Evolutionary conservation across 2,888 invertebrate species (phyloP), one percentile per base, ranked within the genome.

Genomic region (Carcina quercana): DNA sequence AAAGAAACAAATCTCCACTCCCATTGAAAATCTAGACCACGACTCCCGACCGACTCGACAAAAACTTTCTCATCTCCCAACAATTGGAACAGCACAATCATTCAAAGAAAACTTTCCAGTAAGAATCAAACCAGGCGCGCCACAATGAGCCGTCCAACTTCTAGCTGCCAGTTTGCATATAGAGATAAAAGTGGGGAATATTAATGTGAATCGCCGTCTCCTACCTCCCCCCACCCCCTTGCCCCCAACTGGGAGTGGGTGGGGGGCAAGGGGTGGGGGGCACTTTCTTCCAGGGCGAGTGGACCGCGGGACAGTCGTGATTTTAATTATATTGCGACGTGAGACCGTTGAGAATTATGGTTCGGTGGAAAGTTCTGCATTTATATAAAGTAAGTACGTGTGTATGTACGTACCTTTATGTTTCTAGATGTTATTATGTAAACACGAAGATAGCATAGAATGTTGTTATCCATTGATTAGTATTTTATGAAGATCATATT

Each of bases 141-240:
- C 75, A 80, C 82, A 82, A 82, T 83, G 82, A 80, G 68, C 66
- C 67, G 70, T 68, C 71, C 61, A 78, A 78, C 65, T 74, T 73
- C 71, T 69, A 70, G 67, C 74, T 72, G 79, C 82, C 82, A 80
- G 82, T 83, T 83, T 82, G 83, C 83, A 83, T 83, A 82, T 82
- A 83, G 83, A 83, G 83, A 83, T 83, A 83, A 83, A 83, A 83
- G 82, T 80, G 72, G 80, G 79, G 83, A 82, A 83, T 83, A 83
- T 82, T 83, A 83, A 83, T 83, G 82, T 74, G 82, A 70, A 73
- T 74, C 70, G 69, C 68, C 72, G 54, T 45, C 60, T 50, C 59
- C 56, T 38, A 38, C 47, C 42, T 50, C 53, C 52, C 52, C n/a
- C n/a, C n/a, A n/a, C n/a, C n/a, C n/a, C n/a, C 42, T 47, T 35